Percentiles rank a stretch among this genome's conserved stretches.
Evolutionary conservation across 1,140 invertebrate species (phyloP).

Genomic region (Drosophila lowei): DNA sequence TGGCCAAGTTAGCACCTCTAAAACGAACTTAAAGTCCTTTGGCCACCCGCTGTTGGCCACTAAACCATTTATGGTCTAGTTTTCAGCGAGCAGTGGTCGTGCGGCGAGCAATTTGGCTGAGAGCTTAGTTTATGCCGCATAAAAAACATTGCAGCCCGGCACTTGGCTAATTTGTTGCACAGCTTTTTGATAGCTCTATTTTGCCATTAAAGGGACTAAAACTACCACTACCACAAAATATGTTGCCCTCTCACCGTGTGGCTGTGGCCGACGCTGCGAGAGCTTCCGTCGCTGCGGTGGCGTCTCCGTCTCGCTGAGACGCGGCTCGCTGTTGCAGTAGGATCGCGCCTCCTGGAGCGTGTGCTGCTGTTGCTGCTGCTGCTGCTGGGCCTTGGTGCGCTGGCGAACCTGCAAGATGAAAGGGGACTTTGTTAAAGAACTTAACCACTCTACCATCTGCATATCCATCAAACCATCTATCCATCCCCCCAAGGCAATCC

Average conservation of each 20-base stretch:
- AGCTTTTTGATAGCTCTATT: conserved; percentile 54
- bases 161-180: conserved; percentile 72
- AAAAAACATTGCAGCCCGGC: conserved; percentile 48
- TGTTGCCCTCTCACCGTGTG: conserved; percentile 69
- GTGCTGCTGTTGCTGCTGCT: conserved; percentile 74
- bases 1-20: conserved; percentile 1
- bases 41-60: conserved; percentile 28
- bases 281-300: conserved; percentile 83
- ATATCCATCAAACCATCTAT: not conserved
- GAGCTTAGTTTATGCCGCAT: conserved; percentile 65
- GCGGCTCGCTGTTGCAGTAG: conserved; percentile 81
- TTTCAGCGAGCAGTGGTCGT: conserved; percentile 47
- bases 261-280: conserved; percentile 84
- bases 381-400: conserved; percentile 73
- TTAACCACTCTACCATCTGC: not conserved
- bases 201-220: conserved; percentile 46
- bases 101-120: conserved; percentile 66
- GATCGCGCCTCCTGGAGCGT: conserved; percentile 76
- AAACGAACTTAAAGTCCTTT: conserved; percentile 27
- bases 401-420: conserved; percentile 67
- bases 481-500: conserved; percentile 12
- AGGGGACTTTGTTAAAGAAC: conserved; percentile 8
- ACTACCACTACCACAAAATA: not conserved
- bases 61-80: conserved; percentile 53
- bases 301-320: conserved; percentile 82